phyloP scores from a whole-genome alignment of 2,797 vertebrate genomes.

The Lithobates sylvaticus region DNA sequence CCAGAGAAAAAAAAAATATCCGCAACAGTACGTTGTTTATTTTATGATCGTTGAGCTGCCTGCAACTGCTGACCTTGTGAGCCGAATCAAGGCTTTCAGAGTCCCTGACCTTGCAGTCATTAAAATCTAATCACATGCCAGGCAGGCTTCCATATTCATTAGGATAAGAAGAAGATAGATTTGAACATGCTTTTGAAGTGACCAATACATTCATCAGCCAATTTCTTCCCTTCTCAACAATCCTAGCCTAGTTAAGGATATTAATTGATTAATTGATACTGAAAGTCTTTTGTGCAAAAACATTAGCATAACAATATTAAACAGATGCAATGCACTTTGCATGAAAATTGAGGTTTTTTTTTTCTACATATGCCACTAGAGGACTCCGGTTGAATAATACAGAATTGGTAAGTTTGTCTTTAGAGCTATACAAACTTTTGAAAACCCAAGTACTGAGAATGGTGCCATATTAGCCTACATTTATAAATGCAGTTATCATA shows the following conservation, averaged over 20 bases:
- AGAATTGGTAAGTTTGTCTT: background rate
- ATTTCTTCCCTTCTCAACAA: conserved; percentile 75
- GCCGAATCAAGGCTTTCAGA: conserved; percentile 70
- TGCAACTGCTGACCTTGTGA: conserved; percentile 71
- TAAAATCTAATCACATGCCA: conserved; percentile 75
- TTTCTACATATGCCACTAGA: conserved; percentile 1
- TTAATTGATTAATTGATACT: conserved; percentile 73
- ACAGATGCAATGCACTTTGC: conserved; percentile 25
- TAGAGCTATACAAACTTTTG: too few relatives aligned
- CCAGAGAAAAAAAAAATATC: conserved; percentile 71
- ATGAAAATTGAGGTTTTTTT: background rate
- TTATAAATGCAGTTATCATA: too few relatives aligned
- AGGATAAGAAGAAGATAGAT: conserved; percentile 74
- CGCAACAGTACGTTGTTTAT: conserved; percentile 72
- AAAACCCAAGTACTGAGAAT: too few relatives aligned
- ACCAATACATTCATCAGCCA: conserved; percentile 74
- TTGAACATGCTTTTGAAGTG: conserved; percentile 75
- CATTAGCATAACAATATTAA: conserved; percentile 52
- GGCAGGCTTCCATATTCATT: conserved; percentile 75
- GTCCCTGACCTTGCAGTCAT: conserved; percentile 74
- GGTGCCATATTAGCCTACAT: too few relatives aligned
- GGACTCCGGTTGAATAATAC: background rate
- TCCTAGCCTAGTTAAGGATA: conserved; percentile 71
- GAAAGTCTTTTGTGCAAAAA: conserved; percentile 66
- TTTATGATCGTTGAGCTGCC: conserved; percentile 70